A percentile compares a stretch with the other conserved stretches of the same genome.
Conservation (phyloP, 1,140 invertebrate genomes). For the Heliconius nattereri region DNA sequence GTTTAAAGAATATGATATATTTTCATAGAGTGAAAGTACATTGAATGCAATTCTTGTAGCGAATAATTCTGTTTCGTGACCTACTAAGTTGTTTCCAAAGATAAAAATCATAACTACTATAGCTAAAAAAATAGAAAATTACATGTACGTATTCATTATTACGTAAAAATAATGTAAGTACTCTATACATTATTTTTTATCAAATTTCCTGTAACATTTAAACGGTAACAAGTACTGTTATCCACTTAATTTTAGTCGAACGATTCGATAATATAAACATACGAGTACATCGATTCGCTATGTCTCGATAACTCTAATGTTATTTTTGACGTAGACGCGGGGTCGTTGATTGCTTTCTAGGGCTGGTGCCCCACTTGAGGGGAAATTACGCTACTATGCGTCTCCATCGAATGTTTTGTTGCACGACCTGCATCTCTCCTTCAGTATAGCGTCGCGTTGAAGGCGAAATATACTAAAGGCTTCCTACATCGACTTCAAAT, state of each 20-base stretch:
- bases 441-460: conserved; percentile 39
- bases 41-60: no score
- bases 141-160: no score
- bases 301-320: conserved; percentile 35
- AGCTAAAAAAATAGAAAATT: no score
- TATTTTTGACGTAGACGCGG: conserved; percentile 52
- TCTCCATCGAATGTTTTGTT: conserved; percentile 74
- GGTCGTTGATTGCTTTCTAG: conserved; percentile 62
- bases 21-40: no score
- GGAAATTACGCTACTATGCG: conserved; percentile 69
- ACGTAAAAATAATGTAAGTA: no score
- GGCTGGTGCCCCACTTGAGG: conserved; percentile 61
- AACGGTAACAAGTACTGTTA: neutral
- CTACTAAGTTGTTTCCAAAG: no score
- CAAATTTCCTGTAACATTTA: neutral
- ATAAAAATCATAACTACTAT: no score
- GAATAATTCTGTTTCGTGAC: no score
- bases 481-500: conserved; percentile 42
- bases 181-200: neutral
- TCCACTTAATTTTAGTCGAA: conserved; percentile 24
- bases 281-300: conserved; percentile 16
- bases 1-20: no score
- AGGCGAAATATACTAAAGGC: conserved; percentile 42
- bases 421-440: conserved; percentile 58
- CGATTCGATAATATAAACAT: conserved; percentile 16